These are phyloP conservation scores for Aphaenogaster ashmeadi DNA, from an alignment of 1,140 invertebrate species.

Conservation along the genomic window DNA sequence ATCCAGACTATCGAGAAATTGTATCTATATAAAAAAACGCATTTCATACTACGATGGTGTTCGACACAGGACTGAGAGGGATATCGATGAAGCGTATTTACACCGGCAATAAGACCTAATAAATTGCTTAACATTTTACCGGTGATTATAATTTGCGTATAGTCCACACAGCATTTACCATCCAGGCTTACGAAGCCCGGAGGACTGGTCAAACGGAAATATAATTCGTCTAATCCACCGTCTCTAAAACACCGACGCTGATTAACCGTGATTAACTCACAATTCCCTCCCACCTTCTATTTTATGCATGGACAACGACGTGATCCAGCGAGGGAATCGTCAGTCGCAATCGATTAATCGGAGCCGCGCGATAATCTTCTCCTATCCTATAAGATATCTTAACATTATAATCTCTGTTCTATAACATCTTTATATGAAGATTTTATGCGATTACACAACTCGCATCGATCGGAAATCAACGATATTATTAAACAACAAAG, in stretches of 20 bases:
- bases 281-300: conserved; percentile 12
- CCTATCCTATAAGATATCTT: conserved; percentile 20
- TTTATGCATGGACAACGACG: neutral
- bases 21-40: conserved; percentile 17
- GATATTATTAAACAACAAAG: conserved; percentile 24
- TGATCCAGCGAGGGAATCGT: conserved; percentile 2
- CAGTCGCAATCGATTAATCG: conserved; percentile 14
- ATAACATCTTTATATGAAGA: conserved; percentile 35
- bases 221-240: conserved; percentile 8
- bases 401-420: conserved; percentile 42
- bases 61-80: conserved; percentile 15
- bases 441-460: neutral
- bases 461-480: neutral
- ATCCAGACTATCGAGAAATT: neutral
- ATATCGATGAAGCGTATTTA: conserved; percentile 57
- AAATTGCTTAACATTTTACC: conserved; percentile 66
- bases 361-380: neutral
- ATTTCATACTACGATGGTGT: conserved; percentile 5
- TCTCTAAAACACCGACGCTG: conserved; percentile 1
- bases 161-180: conserved; percentile 83
- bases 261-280: neutral
- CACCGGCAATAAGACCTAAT: conserved; percentile 55
- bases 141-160: conserved; percentile 78
- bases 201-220: conserved; percentile 51
- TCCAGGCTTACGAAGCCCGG: conserved; percentile 36